Base-by-base conservation (phyloP, 2,888 invertebrate species). In the Pegoplata infirma region DNA sequence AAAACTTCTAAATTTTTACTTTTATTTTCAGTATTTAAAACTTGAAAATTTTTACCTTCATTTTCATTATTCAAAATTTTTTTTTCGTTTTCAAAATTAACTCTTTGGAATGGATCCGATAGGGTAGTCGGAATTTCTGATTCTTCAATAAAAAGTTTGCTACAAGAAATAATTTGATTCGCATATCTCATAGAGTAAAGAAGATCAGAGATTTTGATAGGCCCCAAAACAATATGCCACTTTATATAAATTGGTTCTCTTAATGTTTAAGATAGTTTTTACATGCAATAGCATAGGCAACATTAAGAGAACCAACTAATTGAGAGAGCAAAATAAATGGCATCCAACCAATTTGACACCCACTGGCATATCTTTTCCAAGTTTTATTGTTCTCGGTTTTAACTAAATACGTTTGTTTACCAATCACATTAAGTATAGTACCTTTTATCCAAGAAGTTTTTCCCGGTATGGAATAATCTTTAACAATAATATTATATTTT, bases 321-420 rank as follows among this genome's bases (percentile, higher is more conserved):
- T n/a, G n/a, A n/a, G n/a, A n/a, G n/a, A n/a, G n/a, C n/a, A n/a
- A n/a, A n/a, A n/a, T n/a, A n/a, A n/a, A n/a, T n/a, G n/a, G n/a
- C n/a, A n/a, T n/a, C n/a, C n/a, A n/a, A n/a, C n/a, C n/a, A n/a
- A n/a, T n/a, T n/a, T n/a, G n/a, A n/a, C n/a, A n/a, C n/a, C n/a
- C n/a, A n/a, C n/a, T n/a, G 2, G 61, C 47, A 56, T 75, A 63
- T 51, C 69, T 49, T 36, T 76, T 69, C 58, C 64, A 69, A 14
- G 17, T 28, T 44, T 44, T 49, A 16, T 46, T 32, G 0, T 6
- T n/a, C 0, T 47, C 7, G 2, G 17, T 12, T 56, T 66, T 61
- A 5, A 76, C 49, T 3, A 72, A 46, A 56, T 66, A 76, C 0
- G 51, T 64, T 51, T 69, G 69, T 59, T 46, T 76, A 2, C 76